Evolutionary conservation across 2,113 vertebrate species (phyloP).

Genomic region (Salvelinus namaycush): DNA sequence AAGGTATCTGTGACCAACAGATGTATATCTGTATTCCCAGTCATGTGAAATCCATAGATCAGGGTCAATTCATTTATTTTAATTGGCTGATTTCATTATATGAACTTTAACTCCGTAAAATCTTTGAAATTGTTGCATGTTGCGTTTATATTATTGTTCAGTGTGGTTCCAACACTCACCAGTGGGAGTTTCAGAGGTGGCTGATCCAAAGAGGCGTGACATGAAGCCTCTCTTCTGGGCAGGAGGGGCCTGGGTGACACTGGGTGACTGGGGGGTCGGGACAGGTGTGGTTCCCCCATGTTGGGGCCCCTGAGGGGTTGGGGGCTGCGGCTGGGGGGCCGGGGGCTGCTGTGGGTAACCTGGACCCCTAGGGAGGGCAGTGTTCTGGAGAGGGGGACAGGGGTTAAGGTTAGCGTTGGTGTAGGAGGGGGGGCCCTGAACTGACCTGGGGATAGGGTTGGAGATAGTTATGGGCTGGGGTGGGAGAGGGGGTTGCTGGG

Average conservation of each 20-base stretch:
- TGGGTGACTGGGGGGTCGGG: background rate
- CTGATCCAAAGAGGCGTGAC: slow-evolving; percentile 77
- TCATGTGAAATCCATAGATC: too few relatives aligned
- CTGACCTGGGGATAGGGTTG: background rate
- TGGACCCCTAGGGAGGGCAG: background rate
- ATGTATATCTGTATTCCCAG: too few relatives aligned
- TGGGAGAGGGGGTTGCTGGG: background rate
- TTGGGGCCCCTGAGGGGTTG: too few relatives aligned
- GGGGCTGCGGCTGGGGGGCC: background rate
- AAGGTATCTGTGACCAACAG: too few relatives aligned
- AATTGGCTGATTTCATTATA: too few relatives aligned
- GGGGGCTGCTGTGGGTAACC: background rate
- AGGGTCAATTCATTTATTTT: too few relatives aligned
- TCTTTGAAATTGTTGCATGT: too few relatives aligned
- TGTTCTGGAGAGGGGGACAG: slow-evolving; percentile 11
- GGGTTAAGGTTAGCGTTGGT: background rate
- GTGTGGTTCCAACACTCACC: background rate
- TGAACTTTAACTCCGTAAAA: too few relatives aligned
- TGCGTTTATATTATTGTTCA: too few relatives aligned
- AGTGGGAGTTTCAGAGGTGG: slow-evolving; percentile 47
- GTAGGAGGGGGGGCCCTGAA: rapidly evolving
- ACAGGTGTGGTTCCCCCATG: background rate
- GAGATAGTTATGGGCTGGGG: slow-evolving; percentile 17
- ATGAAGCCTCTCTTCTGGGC: slow-evolving; percentile 76
- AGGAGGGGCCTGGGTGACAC: slow-evolving; percentile 1